Conservation (phyloP, 2,113 vertebrate genomes). For the Tragulus kanchil region DNA sequence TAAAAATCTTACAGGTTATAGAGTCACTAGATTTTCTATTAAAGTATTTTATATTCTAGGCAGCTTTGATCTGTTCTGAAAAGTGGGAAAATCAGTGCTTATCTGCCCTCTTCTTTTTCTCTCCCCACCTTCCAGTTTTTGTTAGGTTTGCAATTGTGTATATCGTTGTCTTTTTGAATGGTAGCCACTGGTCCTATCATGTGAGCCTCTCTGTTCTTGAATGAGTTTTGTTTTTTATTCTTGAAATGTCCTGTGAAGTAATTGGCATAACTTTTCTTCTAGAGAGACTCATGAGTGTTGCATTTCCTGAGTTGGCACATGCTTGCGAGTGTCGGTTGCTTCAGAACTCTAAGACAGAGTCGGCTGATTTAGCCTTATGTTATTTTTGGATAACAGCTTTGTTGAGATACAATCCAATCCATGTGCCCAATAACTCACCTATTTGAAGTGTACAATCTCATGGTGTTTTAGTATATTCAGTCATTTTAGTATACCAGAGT, state of each 20-base stretch:
- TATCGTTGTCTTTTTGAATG: not conserved
- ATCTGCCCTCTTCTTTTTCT: not conserved
- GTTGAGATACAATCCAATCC: not conserved
- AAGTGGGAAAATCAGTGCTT: not conserved
- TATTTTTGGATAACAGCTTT: not conserved
- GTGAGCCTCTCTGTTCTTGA: not conserved
- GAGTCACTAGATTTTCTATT: not conserved
- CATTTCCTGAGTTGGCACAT: not conserved
- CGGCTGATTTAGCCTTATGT: not conserved
- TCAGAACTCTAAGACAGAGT: not conserved
- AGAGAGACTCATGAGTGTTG: not conserved
- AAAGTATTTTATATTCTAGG: conserved; percentile 26
- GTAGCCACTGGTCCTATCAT: not conserved
- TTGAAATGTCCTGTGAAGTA: not conserved
- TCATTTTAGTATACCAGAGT: not conserved
- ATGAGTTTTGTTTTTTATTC: not conserved
- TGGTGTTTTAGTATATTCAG: not conserved
- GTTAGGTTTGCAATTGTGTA: not conserved
- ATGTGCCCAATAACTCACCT: not conserved
- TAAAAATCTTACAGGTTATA: not conserved
- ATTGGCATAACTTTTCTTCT: not conserved
- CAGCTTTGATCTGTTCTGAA: not conserved
- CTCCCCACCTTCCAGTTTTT: not conserved
- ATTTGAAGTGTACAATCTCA: not conserved
- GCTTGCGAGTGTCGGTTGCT: not conserved